Evolutionary conservation across 2,113 vertebrate species (phyloP), one percentile per base, ranked within the genome.

Genomic region (Corynorhinus townsendii): DNA sequence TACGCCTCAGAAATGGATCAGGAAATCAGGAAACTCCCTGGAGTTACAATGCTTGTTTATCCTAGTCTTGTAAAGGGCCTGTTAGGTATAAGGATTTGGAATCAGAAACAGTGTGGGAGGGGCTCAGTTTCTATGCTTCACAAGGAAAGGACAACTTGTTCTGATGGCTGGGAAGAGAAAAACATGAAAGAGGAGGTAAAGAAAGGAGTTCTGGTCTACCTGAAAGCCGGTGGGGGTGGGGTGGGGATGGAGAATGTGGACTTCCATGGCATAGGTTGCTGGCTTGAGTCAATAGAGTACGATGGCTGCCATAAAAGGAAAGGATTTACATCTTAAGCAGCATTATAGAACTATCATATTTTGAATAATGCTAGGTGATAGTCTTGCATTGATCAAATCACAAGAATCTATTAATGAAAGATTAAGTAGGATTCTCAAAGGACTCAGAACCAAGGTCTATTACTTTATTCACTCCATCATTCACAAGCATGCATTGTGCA

Each of bases 11-110:
- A 86, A 90, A 90, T 12, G 49, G 83, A 92, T 93, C 64, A 47
- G 16, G 91, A 96, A 94, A 88, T 95, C 33, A 88, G 83, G 43
- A 94, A 86, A 76, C 35, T 94, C 24, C 87, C 95, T 89, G 64
- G 82, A 86, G 38, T 86, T 69, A 69, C 35, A 76, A 28, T 72
- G 82, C 20, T 72, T 86, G 64, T 89, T 93, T 86, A 89, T 89
- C 79, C 47, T 68, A 28, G 38, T 68, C 68, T 86, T 93, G 35
- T 80, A 86, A 95, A 62, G 20, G 64, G 73, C 33, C 56, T 38
- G n/a, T 72, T 87, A 72, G 86, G 75, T 73, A 56, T 79, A 75
- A 86, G 49, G 7, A 43, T 66, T 87, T 93, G 28, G 69, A 73
- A 82, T 89, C 76, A 86, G 86, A 79, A 84, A 69, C 68, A 49